Percentiles rank a stretch among this genome's conserved stretches.
These are phyloP conservation scores for Cheilinus undulatus DNA, from an alignment of 2,113 vertebrate genomes.

Conservation along the genomic window DNA sequence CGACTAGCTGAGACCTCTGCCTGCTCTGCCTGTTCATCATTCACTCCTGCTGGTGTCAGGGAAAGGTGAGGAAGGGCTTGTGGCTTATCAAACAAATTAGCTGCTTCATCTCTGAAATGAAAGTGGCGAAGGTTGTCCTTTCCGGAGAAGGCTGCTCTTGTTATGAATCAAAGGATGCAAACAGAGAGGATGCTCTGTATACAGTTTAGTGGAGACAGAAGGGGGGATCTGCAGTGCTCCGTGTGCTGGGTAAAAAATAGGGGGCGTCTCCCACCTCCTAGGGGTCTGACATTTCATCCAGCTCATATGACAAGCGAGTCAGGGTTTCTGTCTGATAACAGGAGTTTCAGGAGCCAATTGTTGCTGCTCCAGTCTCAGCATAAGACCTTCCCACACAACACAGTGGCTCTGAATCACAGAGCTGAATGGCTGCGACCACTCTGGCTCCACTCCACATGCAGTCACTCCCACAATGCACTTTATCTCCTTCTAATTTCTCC, in stretches of 20 bases:
- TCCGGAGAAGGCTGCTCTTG: conserved; percentile 37
- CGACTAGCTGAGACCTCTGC: conserved; percentile 55
- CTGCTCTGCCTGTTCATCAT: conserved; percentile 56
- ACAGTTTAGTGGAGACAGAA: not conserved
- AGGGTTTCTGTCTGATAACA: conserved; percentile 43
- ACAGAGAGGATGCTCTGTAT: conserved; percentile 9
- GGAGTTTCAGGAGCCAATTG: conserved; percentile 47
- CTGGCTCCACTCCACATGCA: conserved; percentile 59
- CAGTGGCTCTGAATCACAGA: conserved; percentile 62
- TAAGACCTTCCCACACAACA: conserved; percentile 63
- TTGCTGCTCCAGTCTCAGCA: conserved; percentile 50
- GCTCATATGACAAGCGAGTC: conserved; percentile 35
- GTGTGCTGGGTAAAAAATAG: conserved; percentile 35
- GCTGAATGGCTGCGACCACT: conserved; percentile 50
- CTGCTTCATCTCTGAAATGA: conserved; percentile 59
- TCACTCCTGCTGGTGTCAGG: conserved; percentile 60
- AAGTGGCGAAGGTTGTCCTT: conserved; percentile 55
- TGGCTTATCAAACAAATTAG: conserved; percentile 75
- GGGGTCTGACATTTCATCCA: conserved; percentile 23
- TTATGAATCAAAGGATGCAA: conserved; percentile 45
- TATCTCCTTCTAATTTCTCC: conserved; percentile 58
- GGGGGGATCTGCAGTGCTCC: conserved; percentile 12
- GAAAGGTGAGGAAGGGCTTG: conserved; percentile 43
- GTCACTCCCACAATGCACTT: conserved; percentile 62
- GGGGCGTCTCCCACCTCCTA: conserved; percentile 21